Evolutionary conservation across 2,888 invertebrate genomes (phyloP).

Genomic region (Macrophya annulata): DNA sequence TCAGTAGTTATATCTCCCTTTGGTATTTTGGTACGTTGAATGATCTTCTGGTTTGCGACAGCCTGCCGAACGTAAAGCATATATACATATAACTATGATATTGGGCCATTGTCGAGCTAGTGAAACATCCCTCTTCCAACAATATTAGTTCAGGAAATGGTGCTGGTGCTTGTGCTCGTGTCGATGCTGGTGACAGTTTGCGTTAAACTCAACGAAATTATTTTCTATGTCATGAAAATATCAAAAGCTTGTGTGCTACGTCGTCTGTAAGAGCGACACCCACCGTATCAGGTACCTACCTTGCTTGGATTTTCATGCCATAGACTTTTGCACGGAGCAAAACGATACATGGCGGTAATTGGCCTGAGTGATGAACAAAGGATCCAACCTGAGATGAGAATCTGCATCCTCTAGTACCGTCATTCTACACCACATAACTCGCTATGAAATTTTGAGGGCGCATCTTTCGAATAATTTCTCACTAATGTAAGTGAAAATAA

Average conservation of each 20-base stretch:
- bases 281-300: not conserved
- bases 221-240: slow-evolving; percentile 7
- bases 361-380: slow-evolving; percentile 36
- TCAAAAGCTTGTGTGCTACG: slow-evolving; percentile 14
- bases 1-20: slow-evolving; percentile 9
- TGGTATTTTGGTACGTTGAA: not conserved
- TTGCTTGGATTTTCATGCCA: not conserved
- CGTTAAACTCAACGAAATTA: slow-evolving; percentile 1
- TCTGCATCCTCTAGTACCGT: slow-evolving; percentile 17
- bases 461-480: not conserved
- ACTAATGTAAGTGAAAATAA: not conserved
- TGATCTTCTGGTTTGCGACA: slow-evolving; percentile 35
- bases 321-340: not conserved
- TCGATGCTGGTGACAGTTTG: slow-evolving; percentile 27
- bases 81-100: slow-evolving; percentile 31
- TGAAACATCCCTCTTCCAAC: slow-evolving; percentile 38
- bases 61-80: slow-evolving; percentile 25
- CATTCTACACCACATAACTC: not conserved
- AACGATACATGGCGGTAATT: slow-evolving; percentile 25
- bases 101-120: slow-evolving; percentile 32
- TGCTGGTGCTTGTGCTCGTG: slow-evolving; percentile 9
- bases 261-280: not conserved
- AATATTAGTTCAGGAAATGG: slow-evolving; percentile 40
- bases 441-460: not conserved
- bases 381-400: slow-evolving; percentile 39